Evolutionary conservation across 2,888 invertebrate genomes (phyloP).

Genomic region (Aleiodes alternator): DNA sequence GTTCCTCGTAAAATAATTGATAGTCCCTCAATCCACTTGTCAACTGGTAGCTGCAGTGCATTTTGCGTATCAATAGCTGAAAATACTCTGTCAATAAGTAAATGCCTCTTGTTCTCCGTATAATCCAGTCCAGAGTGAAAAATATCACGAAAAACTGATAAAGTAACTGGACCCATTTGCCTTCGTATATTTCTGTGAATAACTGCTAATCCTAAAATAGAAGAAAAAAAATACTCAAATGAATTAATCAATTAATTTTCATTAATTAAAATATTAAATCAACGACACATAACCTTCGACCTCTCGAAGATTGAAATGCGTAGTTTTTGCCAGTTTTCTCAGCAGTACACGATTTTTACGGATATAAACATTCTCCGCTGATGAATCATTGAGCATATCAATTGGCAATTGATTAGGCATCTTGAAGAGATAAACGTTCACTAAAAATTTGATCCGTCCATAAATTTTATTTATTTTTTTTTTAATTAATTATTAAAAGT

Average conservation of each 20-base stretch:
- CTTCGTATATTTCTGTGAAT: slow-evolving; percentile 66
- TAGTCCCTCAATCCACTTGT: slow-evolving; percentile 74
- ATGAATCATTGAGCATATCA: slow-evolving; percentile 63
- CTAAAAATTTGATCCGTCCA: slow-evolving; percentile 10
- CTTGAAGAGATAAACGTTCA: slow-evolving; percentile 47
- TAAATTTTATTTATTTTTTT: no score
- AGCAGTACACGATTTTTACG: slow-evolving; percentile 63
- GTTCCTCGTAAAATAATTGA: slow-evolving; percentile 78
- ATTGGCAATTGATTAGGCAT: slow-evolving; percentile 66
- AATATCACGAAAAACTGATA: slow-evolving; percentile 65
- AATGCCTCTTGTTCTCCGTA: slow-evolving; percentile 70
- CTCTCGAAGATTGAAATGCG: slow-evolving; percentile 66
- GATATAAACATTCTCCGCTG: slow-evolving; percentile 65
- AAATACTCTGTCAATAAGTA: slow-evolving; percentile 68
- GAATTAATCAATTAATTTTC: slow-evolving; percentile 5
- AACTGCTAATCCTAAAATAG: slow-evolving; percentile 63
- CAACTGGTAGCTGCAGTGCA: slow-evolving; percentile 52
- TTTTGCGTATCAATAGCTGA: slow-evolving; percentile 61
- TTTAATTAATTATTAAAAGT: no score
- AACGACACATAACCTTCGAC: slow-evolving; percentile 63
- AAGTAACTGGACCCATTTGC: slow-evolving; percentile 62
- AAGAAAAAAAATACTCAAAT: no score
- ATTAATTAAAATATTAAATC: neutral
- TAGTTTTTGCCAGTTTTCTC: slow-evolving; percentile 60
- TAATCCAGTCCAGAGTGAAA: slow-evolving; percentile 68